These are phyloP conservation scores for Luperina testacea DNA, from an alignment of 2,888 invertebrate species.

Conservation along the genomic window DNA sequence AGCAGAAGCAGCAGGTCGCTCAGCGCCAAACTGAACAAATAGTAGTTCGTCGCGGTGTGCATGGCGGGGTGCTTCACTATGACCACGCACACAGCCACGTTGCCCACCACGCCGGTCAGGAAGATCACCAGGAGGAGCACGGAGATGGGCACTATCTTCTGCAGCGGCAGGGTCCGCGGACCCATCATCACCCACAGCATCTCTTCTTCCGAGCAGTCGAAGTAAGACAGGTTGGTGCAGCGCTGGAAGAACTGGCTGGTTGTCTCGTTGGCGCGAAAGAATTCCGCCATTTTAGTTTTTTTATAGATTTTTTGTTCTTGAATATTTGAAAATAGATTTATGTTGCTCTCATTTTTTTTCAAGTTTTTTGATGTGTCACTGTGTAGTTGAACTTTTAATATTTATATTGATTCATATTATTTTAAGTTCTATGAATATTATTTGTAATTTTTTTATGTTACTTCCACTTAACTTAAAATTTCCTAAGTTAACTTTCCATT, in stretches of 20 bases:
- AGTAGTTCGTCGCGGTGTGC: conserved; percentile 98
- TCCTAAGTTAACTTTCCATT: neutral
- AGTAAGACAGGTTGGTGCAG: conserved; percentile 83
- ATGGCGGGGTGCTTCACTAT: conserved; percentile 94
- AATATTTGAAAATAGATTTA: neutral
- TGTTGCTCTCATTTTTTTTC: conserved; percentile 7
- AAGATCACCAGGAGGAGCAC: conserved; percentile 94
- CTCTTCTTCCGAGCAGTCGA: conserved; percentile 91
- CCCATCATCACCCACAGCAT: conserved; percentile 91
- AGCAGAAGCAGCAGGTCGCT: conserved; percentile 95
- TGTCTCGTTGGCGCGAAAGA: conserved; percentile 79
- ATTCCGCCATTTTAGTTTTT: conserved; percentile 66
- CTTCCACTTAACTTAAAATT: neutral
- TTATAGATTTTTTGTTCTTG: neutral
- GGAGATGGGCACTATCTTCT: conserved; percentile 91
- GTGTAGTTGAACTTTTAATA: neutral
- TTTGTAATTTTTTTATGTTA: neutral
- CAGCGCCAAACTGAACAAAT: conserved; percentile 96
- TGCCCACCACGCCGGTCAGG: conserved; percentile 95
- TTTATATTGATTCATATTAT: neutral
- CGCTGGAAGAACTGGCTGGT: conserved; percentile 76
- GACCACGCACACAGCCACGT: conserved; percentile 95
- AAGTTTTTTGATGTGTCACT: neutral
- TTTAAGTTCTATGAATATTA: neutral
- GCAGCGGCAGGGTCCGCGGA: conserved; percentile 90